Percentiles rank a stretch among this genome's conserved stretches.
phyloP scores from a whole-genome alignment of 2,797 vertebrate species.

The Spheniscus humboldti region DNA sequence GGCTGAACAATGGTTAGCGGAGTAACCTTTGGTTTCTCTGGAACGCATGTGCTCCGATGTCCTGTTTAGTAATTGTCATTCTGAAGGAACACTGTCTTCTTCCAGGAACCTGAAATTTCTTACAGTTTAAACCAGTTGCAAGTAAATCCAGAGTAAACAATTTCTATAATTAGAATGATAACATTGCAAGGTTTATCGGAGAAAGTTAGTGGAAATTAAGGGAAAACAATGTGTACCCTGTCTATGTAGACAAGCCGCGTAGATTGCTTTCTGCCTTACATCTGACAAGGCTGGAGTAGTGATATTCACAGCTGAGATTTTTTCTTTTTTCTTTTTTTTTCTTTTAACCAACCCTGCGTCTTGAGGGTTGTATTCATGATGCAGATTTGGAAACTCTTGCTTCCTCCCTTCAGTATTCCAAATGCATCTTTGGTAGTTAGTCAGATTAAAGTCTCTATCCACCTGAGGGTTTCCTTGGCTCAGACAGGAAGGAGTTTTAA shows the following conservation, averaged over 20 bases:
- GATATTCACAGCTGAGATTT: background rate
- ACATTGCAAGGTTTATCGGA: background rate
- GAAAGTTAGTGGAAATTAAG: background rate
- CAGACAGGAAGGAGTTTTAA: background rate
- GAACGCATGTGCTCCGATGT: background rate
- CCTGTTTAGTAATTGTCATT: background rate
- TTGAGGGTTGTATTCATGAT: background rate
- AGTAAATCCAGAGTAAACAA: background rate
- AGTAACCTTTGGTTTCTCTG: background rate
- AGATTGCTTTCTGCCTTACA: background rate
- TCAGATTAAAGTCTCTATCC: background rate
- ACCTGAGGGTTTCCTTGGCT: background rate
- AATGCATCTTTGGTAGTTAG: background rate
- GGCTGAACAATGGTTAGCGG: background rate
- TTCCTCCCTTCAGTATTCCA: background rate
- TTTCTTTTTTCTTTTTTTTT: background rate
- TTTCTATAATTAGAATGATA: background rate
- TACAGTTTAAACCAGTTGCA: background rate
- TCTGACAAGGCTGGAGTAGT: background rate
- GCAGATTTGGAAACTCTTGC: background rate
- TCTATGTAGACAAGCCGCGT: fast-evolving
- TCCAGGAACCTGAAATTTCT: background rate
- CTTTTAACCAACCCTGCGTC: background rate
- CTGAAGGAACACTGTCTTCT: background rate
- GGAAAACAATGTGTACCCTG: background rate